Evolutionary conservation across 2,888 invertebrate genomes (phyloP).

Genomic region (Clunio marinus): DNA sequence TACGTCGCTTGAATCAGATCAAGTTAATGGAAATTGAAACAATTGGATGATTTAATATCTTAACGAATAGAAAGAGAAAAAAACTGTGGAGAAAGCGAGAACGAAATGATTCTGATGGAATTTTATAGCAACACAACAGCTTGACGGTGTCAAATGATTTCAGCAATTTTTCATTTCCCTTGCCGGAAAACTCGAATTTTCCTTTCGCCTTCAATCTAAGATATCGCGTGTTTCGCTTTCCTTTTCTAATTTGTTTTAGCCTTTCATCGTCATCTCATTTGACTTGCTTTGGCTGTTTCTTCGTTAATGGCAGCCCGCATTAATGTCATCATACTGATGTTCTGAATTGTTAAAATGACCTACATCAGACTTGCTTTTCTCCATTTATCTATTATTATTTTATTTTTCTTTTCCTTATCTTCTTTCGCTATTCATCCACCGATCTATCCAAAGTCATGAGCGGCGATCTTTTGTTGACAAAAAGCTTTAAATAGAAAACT

Average conservation of each 20-base stretch:
- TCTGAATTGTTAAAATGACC: slow-evolving; percentile 19
- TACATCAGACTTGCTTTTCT: neutral
- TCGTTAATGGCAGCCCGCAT: slow-evolving; percentile 30
- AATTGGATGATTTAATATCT: slow-evolving; percentile 35
- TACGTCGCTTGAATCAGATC: slow-evolving; percentile 24
- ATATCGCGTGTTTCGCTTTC: neutral
- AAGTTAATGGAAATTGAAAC: slow-evolving; percentile 36
- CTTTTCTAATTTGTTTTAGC: neutral
- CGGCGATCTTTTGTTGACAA: neutral
- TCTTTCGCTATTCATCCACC: no score
- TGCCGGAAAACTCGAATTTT: neutral
- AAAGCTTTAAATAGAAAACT: neutral
- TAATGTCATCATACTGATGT: slow-evolving; percentile 9
- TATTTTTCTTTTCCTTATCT: no score
- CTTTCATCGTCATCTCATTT: neutral
- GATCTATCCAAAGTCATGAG: no score
- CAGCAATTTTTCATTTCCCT: slow-evolving; percentile 23
- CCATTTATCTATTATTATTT: no score
- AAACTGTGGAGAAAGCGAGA: neutral
- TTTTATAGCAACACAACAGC: neutral
- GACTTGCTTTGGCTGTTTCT: neutral
- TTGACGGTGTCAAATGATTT: slow-evolving; percentile 15
- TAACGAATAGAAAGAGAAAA: neutral
- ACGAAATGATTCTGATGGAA: neutral
- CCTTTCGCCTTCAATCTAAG: neutral